Evolutionary conservation across 2,888 invertebrate genomes (phyloP).

Genomic region (Thyatira batis): DNA sequence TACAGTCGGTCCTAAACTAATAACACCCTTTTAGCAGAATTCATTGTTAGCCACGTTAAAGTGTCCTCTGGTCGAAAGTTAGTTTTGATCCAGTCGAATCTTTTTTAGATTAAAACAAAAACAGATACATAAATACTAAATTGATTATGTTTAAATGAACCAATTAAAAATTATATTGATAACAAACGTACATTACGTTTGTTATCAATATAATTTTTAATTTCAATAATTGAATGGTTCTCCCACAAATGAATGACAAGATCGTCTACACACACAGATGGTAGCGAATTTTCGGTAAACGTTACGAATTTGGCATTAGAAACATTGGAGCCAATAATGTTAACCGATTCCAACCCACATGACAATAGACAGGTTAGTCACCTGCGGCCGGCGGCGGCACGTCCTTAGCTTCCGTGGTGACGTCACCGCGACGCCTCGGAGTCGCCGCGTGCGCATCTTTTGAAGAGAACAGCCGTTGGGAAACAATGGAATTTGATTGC

Average conservation of each 20-base stretch:
- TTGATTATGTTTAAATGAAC: too few species aligned
- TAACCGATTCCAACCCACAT: constrained; percentile 36
- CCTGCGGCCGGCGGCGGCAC: constrained; percentile 51
- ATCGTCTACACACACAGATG: not conserved
- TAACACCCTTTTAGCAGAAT: not conserved
- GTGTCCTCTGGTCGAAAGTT: not conserved
- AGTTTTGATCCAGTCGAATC: not conserved
- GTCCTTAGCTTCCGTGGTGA: constrained; percentile 73
- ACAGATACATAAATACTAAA: not conserved
- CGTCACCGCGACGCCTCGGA: constrained; percentile 44
- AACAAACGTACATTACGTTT: too few species aligned
- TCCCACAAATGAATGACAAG: too few species aligned
- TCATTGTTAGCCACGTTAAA: not conserved
- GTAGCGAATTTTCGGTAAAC: not conserved
- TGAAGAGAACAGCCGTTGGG: not conserved
- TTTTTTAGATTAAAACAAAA: not conserved
- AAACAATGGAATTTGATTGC: not conserved
- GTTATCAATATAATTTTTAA: too few species aligned
- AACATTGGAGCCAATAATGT: constrained; percentile 17
- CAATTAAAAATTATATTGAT: too few species aligned
- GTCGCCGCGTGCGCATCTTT: constrained; percentile 33
- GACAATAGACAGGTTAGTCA: constrained; percentile 61
- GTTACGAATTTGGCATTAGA: not conserved
- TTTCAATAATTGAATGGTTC: too few species aligned
- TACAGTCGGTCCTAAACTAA: not conserved